phyloP scores from a whole-genome alignment of 1,140 invertebrate genomes.

The Drosophila nigromelanica region DNA sequence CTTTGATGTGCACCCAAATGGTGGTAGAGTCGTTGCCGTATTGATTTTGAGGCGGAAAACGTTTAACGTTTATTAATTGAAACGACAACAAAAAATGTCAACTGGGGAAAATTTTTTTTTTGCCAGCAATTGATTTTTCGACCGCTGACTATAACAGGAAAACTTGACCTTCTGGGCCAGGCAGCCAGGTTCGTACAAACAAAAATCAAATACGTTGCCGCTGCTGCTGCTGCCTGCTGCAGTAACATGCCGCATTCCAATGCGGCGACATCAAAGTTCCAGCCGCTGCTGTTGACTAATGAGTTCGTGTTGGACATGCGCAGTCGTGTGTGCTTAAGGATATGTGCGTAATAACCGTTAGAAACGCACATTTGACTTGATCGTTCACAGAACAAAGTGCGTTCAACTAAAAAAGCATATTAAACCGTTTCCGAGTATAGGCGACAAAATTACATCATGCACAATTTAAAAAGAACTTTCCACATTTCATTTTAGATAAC shows the following conservation, averaged over 20 bases:
- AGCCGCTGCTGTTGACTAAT: slow-evolving; percentile 33
- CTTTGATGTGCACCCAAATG: not conserved
- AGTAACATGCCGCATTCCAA: slow-evolving; percentile 65
- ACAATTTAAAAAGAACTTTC: too few relatives aligned
- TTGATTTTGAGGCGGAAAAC: slow-evolving; percentile 40
- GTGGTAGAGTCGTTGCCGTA: slow-evolving; percentile 3
- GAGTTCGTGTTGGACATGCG: slow-evolving; percentile 51
- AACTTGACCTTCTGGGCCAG: slow-evolving; percentile 45
- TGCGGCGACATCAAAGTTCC: slow-evolving; percentile 32
- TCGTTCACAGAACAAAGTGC: not conserved
- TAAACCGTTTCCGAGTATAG: too few relatives aligned
- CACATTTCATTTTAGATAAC: too few relatives aligned
- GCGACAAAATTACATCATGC: too few relatives aligned
- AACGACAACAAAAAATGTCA: slow-evolving; percentile 1
- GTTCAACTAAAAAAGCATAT: not conserved
- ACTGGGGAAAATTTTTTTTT: slow-evolving; percentile 15
- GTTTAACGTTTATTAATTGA: slow-evolving; percentile 30
- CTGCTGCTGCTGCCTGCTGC: slow-evolving; percentile 39
- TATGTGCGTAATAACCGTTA: not conserved
- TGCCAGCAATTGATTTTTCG: slow-evolving; percentile 36
- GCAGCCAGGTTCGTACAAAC: slow-evolving; percentile 12
- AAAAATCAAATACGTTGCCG: slow-evolving; percentile 16
- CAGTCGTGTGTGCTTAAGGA: slow-evolving; percentile 18
- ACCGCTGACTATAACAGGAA: slow-evolving; percentile 9
- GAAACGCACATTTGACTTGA: not conserved